Evolutionary conservation across 64 coral and sea anemone genomes (phyloP), one percentile per base, ranked within the genome.

Genomic region (Trachythela sp.): DNA sequence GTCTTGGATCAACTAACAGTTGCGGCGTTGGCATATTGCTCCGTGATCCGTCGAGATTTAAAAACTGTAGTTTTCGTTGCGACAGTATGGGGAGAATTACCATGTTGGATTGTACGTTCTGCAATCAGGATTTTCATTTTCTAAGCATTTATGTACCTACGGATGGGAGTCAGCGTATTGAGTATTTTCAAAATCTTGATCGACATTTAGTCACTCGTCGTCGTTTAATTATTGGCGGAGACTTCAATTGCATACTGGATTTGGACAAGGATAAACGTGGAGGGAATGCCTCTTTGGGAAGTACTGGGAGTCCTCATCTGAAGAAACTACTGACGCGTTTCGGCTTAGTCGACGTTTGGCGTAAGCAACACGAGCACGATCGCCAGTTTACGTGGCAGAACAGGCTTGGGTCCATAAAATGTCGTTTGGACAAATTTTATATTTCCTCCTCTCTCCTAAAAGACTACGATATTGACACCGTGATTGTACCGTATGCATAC

Each of bases 351-450:
- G n/a, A n/a, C n/a, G n/a, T n/a, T 8, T 70, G 8, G 48, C 48
- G 48, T 32, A n/a, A 72, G 68, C 68, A 22, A 15, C 8, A 20
- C 49, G 49, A 52, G 22, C n/a, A n/a, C n/a, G n/a, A n/a, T n/a
- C n/a, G n/a, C n/a, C n/a, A n/a, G n/a, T n/a, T n/a, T n/a, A n/a
- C 64, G 24, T 70, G 64, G 64, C 64, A n/a, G 20, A 70, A 70
- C 24, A 22, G 24, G 24, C 8, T 9, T 70, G 30, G 30, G 4
- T 9, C 64, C 8, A 70, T 70, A 7, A 8, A 8, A 22, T 26
- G 64, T n/a, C 64, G 64, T 70, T n/a, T 70, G 24, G 64, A 70
- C 24, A 70, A 70, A 70, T 70, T 70, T 70, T 70, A 70, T 70
- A 32, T 70, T 26, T 70, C 64, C 24, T 49, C 48, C 48, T 49